These are phyloP conservation scores for Bovichtus diacanthus DNA, from an alignment of 2,797 vertebrate species.

Conservation along the genomic window DNA sequence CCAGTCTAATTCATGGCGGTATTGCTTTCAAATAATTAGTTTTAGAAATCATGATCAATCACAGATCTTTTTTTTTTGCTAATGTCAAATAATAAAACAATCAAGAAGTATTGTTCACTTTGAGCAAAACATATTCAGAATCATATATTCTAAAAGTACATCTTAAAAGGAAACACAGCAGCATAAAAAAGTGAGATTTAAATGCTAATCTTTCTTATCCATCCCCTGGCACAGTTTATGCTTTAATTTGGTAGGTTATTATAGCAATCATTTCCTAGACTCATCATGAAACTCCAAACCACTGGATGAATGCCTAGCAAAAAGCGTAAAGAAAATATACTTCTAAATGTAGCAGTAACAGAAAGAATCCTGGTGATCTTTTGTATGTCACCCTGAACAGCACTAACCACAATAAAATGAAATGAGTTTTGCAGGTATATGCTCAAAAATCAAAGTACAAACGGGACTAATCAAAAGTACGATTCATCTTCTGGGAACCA, in stretches of 20 bases:
- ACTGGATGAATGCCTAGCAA: background rate
- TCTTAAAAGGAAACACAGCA: background rate
- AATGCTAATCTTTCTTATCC: background rate
- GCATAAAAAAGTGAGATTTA: background rate
- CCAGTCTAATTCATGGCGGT: background rate
- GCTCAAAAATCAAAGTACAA: background rate
- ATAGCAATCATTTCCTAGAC: background rate
- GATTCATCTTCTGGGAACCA: background rate
- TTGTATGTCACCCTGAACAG: background rate
- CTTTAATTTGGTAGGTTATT: background rate
- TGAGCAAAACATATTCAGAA: background rate
- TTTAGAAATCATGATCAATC: conserved; percentile 12
- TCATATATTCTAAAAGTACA: background rate
- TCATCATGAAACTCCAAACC: background rate
- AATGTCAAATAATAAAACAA: background rate
- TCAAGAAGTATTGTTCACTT: background rate
- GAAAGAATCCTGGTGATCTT: background rate
- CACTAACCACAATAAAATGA: background rate
- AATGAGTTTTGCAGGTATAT: background rate
- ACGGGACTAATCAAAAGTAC: background rate
- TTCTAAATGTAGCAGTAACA: background rate
- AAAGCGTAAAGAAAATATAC: background rate
- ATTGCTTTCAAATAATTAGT: background rate
- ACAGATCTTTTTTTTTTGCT: background rate
- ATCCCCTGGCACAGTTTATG: background rate